These are phyloP conservation scores for Philaethria dido DNA, from an alignment of 2,888 invertebrate species.

Conservation along the genomic window DNA sequence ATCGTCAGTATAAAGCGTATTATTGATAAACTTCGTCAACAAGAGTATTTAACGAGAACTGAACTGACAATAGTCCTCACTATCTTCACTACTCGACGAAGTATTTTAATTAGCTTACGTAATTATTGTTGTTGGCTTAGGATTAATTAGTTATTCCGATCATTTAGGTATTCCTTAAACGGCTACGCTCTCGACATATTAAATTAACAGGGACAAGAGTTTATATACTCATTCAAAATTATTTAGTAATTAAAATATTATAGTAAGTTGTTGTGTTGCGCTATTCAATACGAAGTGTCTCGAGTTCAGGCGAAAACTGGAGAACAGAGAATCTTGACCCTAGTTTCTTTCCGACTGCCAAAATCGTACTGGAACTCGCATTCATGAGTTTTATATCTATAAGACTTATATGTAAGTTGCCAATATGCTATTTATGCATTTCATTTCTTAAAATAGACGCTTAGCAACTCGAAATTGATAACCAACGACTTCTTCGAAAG, in stretches of 20 bases:
- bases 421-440: conserved; percentile 37
- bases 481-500: conserved; percentile 33
- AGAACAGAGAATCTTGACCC: too few relatives aligned
- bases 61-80: conserved; percentile 30
- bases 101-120: conserved; percentile 64
- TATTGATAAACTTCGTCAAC: background rate
- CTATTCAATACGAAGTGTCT: too few relatives aligned
- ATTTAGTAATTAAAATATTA: background rate
- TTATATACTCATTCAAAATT: background rate
- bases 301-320: too few relatives aligned
- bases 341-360: too few relatives aligned
- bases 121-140: conserved; percentile 53
- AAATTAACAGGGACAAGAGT: conserved; percentile 49
- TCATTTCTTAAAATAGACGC: conserved; percentile 51
- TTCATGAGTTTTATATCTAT: background rate
- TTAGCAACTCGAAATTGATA: conserved; percentile 35
- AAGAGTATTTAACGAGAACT: conserved; percentile 33
- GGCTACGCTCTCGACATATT: conserved; percentile 62
- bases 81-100: conserved; percentile 45
- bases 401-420: background rate
- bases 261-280: too few relatives aligned
- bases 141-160: conserved; percentile 65
- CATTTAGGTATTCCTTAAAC: conserved; percentile 58
- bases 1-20: background rate
- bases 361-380: too few relatives aligned